Conservation (phyloP, 2,113 vertebrate genomes). For the Alethe castanea region DNA sequence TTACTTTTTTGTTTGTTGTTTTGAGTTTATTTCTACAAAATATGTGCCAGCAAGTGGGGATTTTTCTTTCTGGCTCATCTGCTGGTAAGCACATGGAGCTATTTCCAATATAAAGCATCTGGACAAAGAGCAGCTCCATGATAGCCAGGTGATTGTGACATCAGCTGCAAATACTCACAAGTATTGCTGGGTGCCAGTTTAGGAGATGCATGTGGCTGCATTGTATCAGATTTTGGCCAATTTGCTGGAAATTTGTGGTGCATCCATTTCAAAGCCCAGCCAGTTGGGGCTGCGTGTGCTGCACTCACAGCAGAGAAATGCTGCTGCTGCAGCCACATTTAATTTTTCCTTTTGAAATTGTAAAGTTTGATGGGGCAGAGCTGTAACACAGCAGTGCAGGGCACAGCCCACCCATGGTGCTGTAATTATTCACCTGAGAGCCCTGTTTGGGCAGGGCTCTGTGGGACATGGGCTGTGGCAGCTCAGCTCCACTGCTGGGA, state of each 20-base stretch:
- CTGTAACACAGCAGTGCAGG: slow-evolving; percentile 8
- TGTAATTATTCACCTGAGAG: slow-evolving; percentile 10
- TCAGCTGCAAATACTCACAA: neutral
- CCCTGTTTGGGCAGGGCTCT: slow-evolving; percentile 6
- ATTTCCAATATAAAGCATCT: slow-evolving; percentile 6
- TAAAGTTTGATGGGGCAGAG: slow-evolving; percentile 63
- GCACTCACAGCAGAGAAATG: neutral
- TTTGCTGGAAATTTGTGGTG: neutral
- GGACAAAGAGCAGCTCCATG: neutral
- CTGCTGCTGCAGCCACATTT: slow-evolving; percentile 12
- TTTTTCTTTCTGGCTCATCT: slow-evolving; percentile 21
- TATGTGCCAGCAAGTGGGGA: neutral
- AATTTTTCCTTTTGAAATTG: slow-evolving; percentile 32
- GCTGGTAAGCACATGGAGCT: neutral
- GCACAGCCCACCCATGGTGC: slow-evolving; percentile 26
- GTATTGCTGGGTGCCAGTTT: neutral
- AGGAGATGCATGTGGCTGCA: neutral
- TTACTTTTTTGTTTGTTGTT: neutral
- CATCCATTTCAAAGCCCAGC: neutral
- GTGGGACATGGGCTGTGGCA: slow-evolving; percentile 60
- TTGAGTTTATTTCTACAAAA: neutral
- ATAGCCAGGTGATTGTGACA: neutral
- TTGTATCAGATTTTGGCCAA: neutral
- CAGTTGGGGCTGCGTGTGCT: neutral
- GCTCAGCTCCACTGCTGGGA: slow-evolving; percentile 36